A percentile compares a stretch with the other conserved stretches of the same genome.
Conservation (phyloP, 2,888 invertebrate genomes). For the Meloe dianella region DNA sequence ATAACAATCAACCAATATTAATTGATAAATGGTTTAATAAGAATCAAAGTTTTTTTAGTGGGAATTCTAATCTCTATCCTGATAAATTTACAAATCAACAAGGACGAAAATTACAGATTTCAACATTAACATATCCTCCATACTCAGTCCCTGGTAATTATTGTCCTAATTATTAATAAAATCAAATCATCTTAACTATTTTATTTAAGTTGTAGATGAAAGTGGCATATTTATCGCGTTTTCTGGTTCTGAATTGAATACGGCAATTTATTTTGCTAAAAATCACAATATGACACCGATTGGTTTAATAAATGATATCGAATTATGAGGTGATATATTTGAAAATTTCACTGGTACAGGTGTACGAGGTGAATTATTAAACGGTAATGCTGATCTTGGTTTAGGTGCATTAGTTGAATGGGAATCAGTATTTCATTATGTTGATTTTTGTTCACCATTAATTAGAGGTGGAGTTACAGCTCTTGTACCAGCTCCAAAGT, state of each 20-base stretch:
- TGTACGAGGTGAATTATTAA: constrained; percentile 66
- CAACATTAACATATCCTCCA: constrained; percentile 65
- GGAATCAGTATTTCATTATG: background rate
- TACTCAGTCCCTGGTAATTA: constrained; percentile 58
- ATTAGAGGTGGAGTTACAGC: background rate
- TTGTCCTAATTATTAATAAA: background rate
- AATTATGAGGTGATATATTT: constrained; percentile 70
- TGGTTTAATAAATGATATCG: constrained; percentile 61
- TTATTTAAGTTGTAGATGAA: constrained; percentile 10
- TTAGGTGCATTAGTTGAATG: constrained; percentile 56
- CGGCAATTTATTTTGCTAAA: constrained; percentile 61
- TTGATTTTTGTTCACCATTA: background rate
- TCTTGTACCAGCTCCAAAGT: constrained; percentile 60
- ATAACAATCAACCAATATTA: constrained; percentile 15
- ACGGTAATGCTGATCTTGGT: constrained; percentile 67
- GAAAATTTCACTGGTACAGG: constrained; percentile 69
- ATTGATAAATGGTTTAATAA: constrained; percentile 22
- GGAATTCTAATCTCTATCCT: constrained; percentile 40
- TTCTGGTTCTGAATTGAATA: constrained; percentile 64
- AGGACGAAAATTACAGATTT: constrained; percentile 58
- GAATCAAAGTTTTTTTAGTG: constrained; percentile 30
- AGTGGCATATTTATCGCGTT: background rate
- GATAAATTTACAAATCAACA: constrained; percentile 44
- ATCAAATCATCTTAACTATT: background rate
- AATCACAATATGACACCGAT: constrained; percentile 58